Percentiles rank a stretch among this genome's conserved stretches.
Conservation (phyloP, 2,113 vertebrate genomes). For the Sprattus sprattus region DNA sequence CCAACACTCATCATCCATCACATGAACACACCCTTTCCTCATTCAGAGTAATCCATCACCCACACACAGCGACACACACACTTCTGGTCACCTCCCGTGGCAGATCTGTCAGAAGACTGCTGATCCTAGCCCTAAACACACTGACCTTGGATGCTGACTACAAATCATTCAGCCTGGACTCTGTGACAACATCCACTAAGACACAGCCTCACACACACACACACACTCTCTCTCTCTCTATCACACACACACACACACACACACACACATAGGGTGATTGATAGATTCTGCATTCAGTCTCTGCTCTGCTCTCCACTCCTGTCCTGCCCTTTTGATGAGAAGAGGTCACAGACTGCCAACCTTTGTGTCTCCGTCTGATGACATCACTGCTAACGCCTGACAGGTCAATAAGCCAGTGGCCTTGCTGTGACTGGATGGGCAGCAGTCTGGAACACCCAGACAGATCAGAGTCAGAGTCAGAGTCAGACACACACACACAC, state of each 20-base stretch:
- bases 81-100: neutral
- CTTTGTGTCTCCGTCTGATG: neutral
- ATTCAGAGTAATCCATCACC: neutral
- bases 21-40: neutral
- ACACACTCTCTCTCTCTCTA: neutral
- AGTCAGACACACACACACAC: neutral
- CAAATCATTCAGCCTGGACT: constrained; percentile 8
- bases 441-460: neutral
- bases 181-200: neutral
- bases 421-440: neutral
- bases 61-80: neutral
- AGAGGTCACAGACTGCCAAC: neutral
- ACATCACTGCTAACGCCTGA: neutral
- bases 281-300: neutral
- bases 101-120: neutral
- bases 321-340: neutral
- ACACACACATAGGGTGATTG: neutral
- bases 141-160: neutral
- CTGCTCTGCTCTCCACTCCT: neutral
- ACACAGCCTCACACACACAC: neutral
- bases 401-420: constrained; percentile 7
- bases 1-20: neutral
- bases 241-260: neutral
- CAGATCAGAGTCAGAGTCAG: neutral
- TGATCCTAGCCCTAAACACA: neutral